Percentiles rank a stretch among this genome's conserved stretches.
phyloP scores from a whole-genome alignment of 2,797 vertebrate species.

The Propithecus deckenii region DNA sequence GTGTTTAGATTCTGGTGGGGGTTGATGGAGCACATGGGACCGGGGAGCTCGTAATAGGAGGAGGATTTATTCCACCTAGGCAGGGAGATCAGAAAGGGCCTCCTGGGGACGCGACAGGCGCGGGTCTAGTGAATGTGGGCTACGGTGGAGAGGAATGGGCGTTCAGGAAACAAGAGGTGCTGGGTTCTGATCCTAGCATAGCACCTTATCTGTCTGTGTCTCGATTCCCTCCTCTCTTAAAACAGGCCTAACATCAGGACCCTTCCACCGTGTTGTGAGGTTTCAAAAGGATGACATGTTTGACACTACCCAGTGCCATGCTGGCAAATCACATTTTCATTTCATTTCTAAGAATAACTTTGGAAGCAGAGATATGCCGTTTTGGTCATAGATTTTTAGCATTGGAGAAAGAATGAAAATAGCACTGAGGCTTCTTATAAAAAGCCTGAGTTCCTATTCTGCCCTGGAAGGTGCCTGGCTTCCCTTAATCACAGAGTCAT shows the following conservation, averaged over 20 bases:
- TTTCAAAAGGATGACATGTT: not conserved
- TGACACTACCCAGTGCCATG: not conserved
- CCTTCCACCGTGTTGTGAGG: not conserved
- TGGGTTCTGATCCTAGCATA: not conserved
- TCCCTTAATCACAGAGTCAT: not conserved
- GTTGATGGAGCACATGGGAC: not conserved
- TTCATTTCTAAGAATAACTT: slow-evolving; percentile 63
- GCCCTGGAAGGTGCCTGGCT: not conserved
- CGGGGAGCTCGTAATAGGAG: not conserved
- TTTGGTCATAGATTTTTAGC: not conserved
- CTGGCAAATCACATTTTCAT: slow-evolving; percentile 2
- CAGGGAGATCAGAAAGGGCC: not conserved
- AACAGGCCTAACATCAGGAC: not conserved
- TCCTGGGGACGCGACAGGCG: not conserved
- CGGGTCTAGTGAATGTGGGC: not conserved
- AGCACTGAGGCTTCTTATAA: not conserved
- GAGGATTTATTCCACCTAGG: not conserved
- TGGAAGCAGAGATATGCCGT: slow-evolving; percentile 8
- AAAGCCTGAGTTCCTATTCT: not conserved
- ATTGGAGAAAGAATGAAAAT: not conserved
- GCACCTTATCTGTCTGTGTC: not conserved
- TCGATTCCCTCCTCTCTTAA: not conserved
- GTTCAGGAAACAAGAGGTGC: not conserved
- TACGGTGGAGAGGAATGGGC: accelerated
- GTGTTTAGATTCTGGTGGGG: not conserved